Evolutionary conservation across 2,888 invertebrate genomes (phyloP).

Genomic region (Zaprionus bogoriensis): DNA sequence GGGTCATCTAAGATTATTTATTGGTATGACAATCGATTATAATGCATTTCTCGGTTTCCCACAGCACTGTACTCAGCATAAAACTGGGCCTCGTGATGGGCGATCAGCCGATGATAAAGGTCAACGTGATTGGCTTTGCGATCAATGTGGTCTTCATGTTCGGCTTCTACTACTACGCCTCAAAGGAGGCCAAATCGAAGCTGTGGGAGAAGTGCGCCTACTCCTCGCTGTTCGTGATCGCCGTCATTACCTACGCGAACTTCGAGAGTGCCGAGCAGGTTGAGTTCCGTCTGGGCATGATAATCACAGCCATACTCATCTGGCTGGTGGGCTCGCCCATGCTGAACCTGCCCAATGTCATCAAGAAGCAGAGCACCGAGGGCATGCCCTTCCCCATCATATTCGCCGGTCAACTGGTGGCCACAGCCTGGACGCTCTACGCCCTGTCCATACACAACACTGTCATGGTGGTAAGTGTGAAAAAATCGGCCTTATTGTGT

Average conservation of each 20-base stretch:
- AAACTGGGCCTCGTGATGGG: conserved; percentile 89
- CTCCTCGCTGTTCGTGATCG: conserved; percentile 85
- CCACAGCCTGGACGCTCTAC: conserved; percentile 80
- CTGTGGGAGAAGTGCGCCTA: conserved; percentile 85
- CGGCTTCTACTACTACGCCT: conserved; percentile 87
- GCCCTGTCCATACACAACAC: conserved; percentile 80
- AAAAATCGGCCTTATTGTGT: no score
- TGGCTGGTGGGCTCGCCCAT: conserved; percentile 89
- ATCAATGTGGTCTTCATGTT: conserved; percentile 87
- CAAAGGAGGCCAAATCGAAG: conserved; percentile 83
- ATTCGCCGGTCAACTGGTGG: conserved; percentile 90
- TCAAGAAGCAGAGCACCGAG: conserved; percentile 91
- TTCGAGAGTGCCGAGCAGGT: conserved; percentile 87
- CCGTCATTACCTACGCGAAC: conserved; percentile 86
- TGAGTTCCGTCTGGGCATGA: conserved; percentile 88
- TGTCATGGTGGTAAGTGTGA: conserved; percentile 76
- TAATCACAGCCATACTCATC: conserved; percentile 85
- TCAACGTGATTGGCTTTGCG: conserved; percentile 89
- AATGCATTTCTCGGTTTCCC: no score
- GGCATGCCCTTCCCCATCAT: conserved; percentile 95
- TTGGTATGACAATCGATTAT: no score
- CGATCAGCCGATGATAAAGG: conserved; percentile 90
- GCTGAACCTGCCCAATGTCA: conserved; percentile 88
- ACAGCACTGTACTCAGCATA: conserved; percentile 89
- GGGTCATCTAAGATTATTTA: neutral